phyloP scores from a whole-genome alignment of 2,888 invertebrate species.

The Iphiclides podalirius region DNA sequence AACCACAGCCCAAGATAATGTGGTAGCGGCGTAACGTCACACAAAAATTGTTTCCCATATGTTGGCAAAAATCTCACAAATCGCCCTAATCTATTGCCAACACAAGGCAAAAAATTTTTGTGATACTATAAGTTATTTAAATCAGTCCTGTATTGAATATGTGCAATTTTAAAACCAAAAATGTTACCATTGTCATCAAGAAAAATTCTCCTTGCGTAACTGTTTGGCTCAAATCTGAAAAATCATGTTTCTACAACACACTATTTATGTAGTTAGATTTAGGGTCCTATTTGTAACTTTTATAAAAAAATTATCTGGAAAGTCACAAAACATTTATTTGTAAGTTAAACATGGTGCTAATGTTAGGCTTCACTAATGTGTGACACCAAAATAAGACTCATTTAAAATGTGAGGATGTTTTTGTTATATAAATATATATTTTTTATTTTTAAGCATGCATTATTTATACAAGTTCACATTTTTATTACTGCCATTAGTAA shows the following conservation, averaged over 20 bases:
- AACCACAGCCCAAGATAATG: slow-evolving; percentile 40
- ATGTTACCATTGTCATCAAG: slow-evolving; percentile 68
- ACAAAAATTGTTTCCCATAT: slow-evolving; percentile 67
- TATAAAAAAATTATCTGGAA: slow-evolving; percentile 75
- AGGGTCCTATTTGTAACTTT: slow-evolving; percentile 75
- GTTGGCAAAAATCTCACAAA: slow-evolving; percentile 46
- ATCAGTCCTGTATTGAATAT: slow-evolving; percentile 69
- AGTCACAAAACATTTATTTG: slow-evolving; percentile 77
- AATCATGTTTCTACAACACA: slow-evolving; percentile 66
- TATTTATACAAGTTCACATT: slow-evolving; percentile 73
- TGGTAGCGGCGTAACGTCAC: slow-evolving; percentile 43
- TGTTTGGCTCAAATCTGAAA: slow-evolving; percentile 77
- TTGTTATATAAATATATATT: slow-evolving; percentile 53
- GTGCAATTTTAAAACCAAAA: slow-evolving; percentile 80
- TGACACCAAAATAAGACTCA: slow-evolving; percentile 78
- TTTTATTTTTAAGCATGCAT: slow-evolving; percentile 74
- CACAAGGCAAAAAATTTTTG: slow-evolving; percentile 66
- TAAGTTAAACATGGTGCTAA: slow-evolving; percentile 78
- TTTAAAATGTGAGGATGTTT: slow-evolving; percentile 73
- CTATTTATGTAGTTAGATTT: slow-evolving; percentile 76
- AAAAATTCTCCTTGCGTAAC: slow-evolving; percentile 57
- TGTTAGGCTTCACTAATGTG: slow-evolving; percentile 77
- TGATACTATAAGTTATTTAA: slow-evolving; percentile 50
- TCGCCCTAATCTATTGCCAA: slow-evolving; percentile 64
- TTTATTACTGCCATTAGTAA: slow-evolving; percentile 77